Evolutionary conservation across 2,797 vertebrate genomes (phyloP), one percentile per base, ranked within the genome.

Genomic region (Tolypeutes matacus): DNA sequence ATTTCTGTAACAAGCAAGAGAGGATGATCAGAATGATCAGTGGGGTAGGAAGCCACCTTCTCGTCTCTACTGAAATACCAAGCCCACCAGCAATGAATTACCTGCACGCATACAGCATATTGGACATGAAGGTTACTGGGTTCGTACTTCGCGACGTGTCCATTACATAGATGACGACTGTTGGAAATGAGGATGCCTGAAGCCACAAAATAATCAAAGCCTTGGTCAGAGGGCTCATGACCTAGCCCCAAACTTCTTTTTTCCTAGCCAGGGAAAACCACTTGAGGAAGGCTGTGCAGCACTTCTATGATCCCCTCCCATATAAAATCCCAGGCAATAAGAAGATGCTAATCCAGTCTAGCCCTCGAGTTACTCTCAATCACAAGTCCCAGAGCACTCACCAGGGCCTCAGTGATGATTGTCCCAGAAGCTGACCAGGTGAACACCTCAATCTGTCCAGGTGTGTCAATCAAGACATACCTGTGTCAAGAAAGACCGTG

Each of bases 101-200:
- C 99, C 99, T 99, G 99, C 99, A 99, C 96, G 99, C 99, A 60
- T 99, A 99, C 3, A 99, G 98, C 99, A 99, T 99, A 98, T 99
- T 99, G 97, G 99, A 99, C 99, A 99, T 99, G 97, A 99, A 99
- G 7, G 99, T 99, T 97, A 99, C 98, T 0, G 99, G 99, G 96
- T 97, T 99, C 83, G 99, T 99, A 91, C 99, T 99, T 96, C 99
- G 99, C 56, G 99, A 99, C 4, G 99, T 99, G 97, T 99, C 99
- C 99, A 99, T 99, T 95, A 99, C 99, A 29, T 99, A 99, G 94
- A 99, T 97, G 75, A 99, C 99, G 31, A 99, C 98, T 0, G 99
- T 99, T 62, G 99, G 99, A 95, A 99, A 99, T 7, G 99, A 99
- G 0, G 99, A 99, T 18, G 99, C 99, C 99, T 99, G 95, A 76